Evolutionary conservation across 2,888 invertebrate species (phyloP).

Genomic region (Xiphydria camelus): DNA sequence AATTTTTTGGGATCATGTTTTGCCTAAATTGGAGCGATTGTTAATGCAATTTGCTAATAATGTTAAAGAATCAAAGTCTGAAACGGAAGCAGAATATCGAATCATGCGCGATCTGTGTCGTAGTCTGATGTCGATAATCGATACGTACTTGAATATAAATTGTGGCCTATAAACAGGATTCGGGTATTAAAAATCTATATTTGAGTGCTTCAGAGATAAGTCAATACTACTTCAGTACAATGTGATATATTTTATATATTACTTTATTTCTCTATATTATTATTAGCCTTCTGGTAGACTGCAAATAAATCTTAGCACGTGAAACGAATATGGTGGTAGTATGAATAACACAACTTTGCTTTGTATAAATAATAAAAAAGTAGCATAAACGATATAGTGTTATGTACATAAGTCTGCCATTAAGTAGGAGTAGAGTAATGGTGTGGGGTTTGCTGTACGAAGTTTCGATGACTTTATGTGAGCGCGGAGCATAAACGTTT

Average conservation of each 20-base stretch:
- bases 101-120: too few relatives aligned
- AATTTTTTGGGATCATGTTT: too few relatives aligned
- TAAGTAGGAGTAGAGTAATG: slow-evolving; percentile 14
- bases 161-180: too few relatives aligned
- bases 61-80: slow-evolving; percentile 20
- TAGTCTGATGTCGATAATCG: too few relatives aligned
- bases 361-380: slow-evolving; percentile 32
- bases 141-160: too few relatives aligned
- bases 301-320: slow-evolving; percentile 2
- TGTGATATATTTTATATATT: too few relatives aligned
- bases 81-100: too few relatives aligned
- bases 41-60: slow-evolving; percentile 52
- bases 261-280: too few relatives aligned
- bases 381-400: slow-evolving; percentile 28
- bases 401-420: slow-evolving; percentile 32
- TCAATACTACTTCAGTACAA: too few relatives aligned
- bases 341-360: slow-evolving; percentile 18
- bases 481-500: slow-evolving; percentile 4
- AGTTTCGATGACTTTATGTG: slow-evolving; percentile 23
- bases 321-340: neutral
- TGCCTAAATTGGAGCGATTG: slow-evolving; percentile 52
- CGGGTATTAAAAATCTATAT: too few relatives aligned
- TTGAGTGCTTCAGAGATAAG: too few relatives aligned
- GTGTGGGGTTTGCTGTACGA: slow-evolving; percentile 21
- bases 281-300: too few relatives aligned